Evolutionary conservation across 2,113 vertebrate genomes (phyloP).

Genomic region (Cinclus cinclus): DNA sequence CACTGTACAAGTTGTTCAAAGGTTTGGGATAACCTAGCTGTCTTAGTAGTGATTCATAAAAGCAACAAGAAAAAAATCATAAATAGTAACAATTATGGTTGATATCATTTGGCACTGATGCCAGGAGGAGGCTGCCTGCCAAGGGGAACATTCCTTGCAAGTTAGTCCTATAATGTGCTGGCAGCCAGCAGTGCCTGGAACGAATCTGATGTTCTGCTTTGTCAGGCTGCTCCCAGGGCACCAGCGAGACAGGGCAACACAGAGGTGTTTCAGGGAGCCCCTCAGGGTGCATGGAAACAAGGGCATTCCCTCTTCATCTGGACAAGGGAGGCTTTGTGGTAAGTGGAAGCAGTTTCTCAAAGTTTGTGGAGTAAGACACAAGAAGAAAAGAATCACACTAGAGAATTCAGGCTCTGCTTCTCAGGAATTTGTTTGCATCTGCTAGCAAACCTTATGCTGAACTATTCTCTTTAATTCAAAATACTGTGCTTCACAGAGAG

Average conservation of each 20-base stretch:
- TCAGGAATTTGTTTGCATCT: not conserved
- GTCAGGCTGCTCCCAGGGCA: not conserved
- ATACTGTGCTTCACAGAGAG: not conserved
- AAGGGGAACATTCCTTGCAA: conserved; percentile 37
- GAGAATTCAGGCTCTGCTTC: not conserved
- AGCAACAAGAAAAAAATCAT: conserved; percentile 26
- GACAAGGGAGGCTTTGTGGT: conserved; percentile 6
- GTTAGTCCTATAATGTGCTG: not conserved
- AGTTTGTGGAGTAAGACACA: not conserved
- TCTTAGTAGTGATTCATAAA: conserved; percentile 14
- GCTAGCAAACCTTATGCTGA: not conserved
- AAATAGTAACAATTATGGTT: conserved; percentile 36
- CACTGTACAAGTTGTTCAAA: not conserved
- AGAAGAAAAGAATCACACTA: not conserved
- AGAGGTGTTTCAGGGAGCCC: not conserved
- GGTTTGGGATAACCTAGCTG: not conserved
- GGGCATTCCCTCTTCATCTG: not conserved
- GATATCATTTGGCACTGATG: not conserved
- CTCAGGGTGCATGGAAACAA: not conserved
- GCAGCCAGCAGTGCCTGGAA: conserved; percentile 22
- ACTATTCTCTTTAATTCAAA: not conserved
- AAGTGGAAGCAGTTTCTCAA: not conserved
- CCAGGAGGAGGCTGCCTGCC: conserved; percentile 10
- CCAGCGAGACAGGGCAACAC: not conserved
- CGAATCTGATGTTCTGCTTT: not conserved